A percentile compares a stretch with the other conserved stretches of the same genome.
Conservation (phyloP, 2,797 vertebrate species). For the Ispidina picta region DNA sequence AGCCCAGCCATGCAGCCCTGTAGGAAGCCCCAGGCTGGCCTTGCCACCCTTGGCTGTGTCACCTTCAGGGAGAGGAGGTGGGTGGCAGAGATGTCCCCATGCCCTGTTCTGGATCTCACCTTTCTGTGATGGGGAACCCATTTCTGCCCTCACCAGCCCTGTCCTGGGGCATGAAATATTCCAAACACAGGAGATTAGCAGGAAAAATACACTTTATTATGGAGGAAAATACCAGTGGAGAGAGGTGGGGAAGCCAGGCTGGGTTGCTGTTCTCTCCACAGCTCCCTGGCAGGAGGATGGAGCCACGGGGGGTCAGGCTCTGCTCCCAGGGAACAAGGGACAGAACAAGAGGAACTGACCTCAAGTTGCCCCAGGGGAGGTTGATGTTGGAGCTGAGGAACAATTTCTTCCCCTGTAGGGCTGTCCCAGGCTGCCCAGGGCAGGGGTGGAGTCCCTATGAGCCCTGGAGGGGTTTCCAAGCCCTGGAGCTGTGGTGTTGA, state of each 20-base stretch:
- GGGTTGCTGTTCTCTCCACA: background rate
- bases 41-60: background rate
- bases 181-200: background rate
- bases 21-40: background rate
- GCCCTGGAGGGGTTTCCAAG: no score
- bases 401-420: no score
- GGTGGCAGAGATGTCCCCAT: background rate
- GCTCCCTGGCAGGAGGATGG: no score
- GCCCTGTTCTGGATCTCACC: background rate
- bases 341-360: no score
- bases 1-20: accelerated
- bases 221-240: background rate
- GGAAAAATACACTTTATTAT: background rate
- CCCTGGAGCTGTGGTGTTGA: no score
- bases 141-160: background rate
- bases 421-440: no score
- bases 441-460: no score
- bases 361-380: no score
- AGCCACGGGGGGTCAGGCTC: no score
- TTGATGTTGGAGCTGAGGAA: no score
- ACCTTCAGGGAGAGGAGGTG: background rate
- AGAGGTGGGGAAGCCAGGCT: background rate
- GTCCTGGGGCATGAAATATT: background rate
- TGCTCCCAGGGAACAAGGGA: no score
- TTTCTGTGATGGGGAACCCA: background rate